Evolutionary conservation across 1,140 invertebrate species (phyloP).

Genomic region (Hylaeus volcanicus): DNA sequence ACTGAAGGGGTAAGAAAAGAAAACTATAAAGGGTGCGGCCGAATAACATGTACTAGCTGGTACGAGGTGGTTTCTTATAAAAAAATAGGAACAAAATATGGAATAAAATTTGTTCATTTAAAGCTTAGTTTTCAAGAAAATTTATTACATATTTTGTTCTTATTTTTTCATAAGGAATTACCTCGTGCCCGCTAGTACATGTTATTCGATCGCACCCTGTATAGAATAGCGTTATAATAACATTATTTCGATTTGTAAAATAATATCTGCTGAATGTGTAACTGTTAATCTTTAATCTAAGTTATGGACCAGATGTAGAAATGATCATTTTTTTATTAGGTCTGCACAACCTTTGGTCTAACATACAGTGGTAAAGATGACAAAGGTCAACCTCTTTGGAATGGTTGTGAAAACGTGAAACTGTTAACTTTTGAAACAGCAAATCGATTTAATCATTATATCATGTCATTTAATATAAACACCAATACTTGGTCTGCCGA

Average conservation of each 20-base stretch:
- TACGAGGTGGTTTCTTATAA: too few species aligned
- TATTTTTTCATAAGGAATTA: too few species aligned
- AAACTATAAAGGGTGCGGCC: neutral
- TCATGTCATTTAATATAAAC: slow-evolving; percentile 95
- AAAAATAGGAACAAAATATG: too few species aligned
- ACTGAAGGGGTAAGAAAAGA: slow-evolving; percentile 87
- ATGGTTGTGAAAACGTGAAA: slow-evolving; percentile 93
- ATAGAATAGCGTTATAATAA: neutral
- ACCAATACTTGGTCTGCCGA: slow-evolving; percentile 95
- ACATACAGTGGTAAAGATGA: slow-evolving; percentile 89
- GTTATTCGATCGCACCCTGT: too few species aligned
- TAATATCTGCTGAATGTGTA: too few species aligned
- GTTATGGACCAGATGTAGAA: neutral
- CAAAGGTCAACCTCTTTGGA: slow-evolving; percentile 86
- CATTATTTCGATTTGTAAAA: neutral
- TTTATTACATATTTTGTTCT: too few species aligned
- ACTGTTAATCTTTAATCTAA: slow-evolving; percentile 24
- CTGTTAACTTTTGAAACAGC: slow-evolving; percentile 88
- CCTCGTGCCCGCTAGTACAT: too few species aligned
- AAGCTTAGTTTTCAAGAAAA: too few species aligned
- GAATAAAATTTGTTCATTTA: too few species aligned
- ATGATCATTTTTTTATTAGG: slow-evolving; percentile 70
- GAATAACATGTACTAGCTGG: neutral
- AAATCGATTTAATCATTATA: slow-evolving; percentile 91
- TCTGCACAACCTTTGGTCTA: slow-evolving; percentile 85